A percentile compares a stretch with the other conserved stretches of the same genome.
Conservation (phyloP, 2,113 vertebrate species). For the Apteryx mantelli region DNA sequence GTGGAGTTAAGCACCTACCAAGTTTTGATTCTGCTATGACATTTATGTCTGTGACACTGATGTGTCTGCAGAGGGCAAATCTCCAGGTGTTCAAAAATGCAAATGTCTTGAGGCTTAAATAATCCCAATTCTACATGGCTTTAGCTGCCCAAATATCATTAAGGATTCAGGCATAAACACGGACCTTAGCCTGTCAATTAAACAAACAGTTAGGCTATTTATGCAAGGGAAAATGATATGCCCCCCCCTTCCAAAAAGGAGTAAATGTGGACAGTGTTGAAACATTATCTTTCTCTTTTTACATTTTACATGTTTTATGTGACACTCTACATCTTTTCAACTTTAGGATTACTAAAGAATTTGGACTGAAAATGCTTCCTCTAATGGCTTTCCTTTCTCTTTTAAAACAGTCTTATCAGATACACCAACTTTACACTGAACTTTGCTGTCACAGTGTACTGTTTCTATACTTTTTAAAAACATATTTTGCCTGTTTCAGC, state of each 20-base stretch:
- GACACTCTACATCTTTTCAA: neutral
- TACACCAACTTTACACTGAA: neutral
- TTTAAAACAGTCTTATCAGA: neutral
- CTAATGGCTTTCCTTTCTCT: neutral
- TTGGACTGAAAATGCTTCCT: neutral
- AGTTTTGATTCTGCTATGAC: neutral
- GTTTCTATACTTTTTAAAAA: neutral
- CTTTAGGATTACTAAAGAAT: neutral
- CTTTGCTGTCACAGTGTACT: accelerated
- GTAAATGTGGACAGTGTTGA: neutral
- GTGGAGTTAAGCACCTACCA: neutral
- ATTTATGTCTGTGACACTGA: neutral
- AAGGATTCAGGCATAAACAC: neutral
- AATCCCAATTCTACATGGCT: neutral
- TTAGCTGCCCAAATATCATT: neutral
- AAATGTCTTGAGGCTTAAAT: neutral
- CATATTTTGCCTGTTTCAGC: neutral
- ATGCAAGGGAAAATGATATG: neutral
- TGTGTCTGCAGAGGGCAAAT: neutral
- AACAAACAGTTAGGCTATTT: neutral
- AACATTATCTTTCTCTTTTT: neutral
- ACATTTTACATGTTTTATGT: neutral
- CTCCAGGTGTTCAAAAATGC: accelerated
- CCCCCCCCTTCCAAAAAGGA: neutral
- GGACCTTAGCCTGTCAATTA: neutral